phyloP scores from a whole-genome alignment of 1,140 invertebrate species.

The Cyrtorhinus lividipennis region DNA sequence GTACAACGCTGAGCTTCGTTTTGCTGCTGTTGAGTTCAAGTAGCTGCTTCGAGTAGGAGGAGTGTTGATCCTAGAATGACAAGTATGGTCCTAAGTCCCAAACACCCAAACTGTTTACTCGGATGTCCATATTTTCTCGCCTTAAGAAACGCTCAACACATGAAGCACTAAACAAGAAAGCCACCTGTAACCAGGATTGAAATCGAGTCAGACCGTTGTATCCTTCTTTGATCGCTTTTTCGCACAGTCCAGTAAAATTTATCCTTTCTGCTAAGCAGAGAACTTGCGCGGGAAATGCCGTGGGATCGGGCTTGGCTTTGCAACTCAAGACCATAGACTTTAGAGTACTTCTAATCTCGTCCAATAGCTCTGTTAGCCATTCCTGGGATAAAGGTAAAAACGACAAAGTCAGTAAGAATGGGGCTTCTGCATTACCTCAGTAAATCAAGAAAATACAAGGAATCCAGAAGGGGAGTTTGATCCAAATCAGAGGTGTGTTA shows the following conservation, averaged over 20 bases:
- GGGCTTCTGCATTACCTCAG: no score
- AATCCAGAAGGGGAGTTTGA: no score
- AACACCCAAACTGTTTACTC: neutral
- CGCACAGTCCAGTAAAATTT: slow-evolving; percentile 65
- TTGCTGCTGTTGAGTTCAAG: slow-evolving; percentile 24
- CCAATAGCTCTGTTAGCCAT: slow-evolving; percentile 68
- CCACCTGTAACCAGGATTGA: slow-evolving; percentile 29
- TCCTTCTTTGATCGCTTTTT: slow-evolving; percentile 67
- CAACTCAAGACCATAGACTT: slow-evolving; percentile 51
- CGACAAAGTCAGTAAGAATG: no score
- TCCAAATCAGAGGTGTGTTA: no score
- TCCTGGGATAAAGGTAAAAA: slow-evolving; percentile 38
- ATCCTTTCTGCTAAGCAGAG: slow-evolving; percentile 54
- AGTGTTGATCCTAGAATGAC: slow-evolving; percentile 34
- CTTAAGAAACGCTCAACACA: no score
- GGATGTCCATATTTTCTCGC: no score
- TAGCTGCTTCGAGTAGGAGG: slow-evolving; percentile 45
- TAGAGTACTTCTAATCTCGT: slow-evolving; percentile 69
- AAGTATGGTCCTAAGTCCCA: no score
- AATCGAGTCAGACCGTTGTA: slow-evolving; percentile 45
- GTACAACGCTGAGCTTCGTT: slow-evolving; percentile 30
- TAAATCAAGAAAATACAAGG: no score
- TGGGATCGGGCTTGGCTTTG: slow-evolving; percentile 52
- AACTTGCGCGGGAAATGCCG: slow-evolving; percentile 74
- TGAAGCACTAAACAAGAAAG: no score